phyloP scores from a whole-genome alignment of 2,888 invertebrate genomes.

The Chloromyia formosa region DNA sequence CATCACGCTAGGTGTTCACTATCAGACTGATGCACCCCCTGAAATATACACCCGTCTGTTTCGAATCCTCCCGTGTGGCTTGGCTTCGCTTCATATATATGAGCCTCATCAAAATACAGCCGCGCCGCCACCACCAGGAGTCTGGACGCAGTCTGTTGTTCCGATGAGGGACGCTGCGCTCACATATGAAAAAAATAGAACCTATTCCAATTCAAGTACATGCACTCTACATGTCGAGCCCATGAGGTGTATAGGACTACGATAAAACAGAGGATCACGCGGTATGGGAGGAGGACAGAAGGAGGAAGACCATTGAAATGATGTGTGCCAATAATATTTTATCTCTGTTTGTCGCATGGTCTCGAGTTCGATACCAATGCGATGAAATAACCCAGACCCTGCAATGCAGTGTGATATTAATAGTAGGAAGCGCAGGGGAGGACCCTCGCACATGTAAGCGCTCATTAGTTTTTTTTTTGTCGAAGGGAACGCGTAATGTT shows the following conservation, averaged over 20 bases:
- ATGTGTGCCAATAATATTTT: conserved; percentile 23
- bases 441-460: background rate
- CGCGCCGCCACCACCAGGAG: conserved; percentile 6
- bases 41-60: background rate
- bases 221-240: no score
- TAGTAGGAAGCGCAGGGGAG: conserved; percentile 22
- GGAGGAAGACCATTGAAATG: background rate
- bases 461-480: background rate
- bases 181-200: no score
- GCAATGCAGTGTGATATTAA: conserved; percentile 2
- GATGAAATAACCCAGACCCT: background rate
- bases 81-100: background rate
- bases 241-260: background rate
- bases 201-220: background rate
- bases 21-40: background rate
- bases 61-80: conserved; percentile 18
- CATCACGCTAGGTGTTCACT: conserved; percentile 4
- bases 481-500: background rate
- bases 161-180: conserved; percentile 14
- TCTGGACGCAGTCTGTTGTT: conserved; percentile 15
- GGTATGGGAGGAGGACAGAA: background rate
- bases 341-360: conserved; percentile 15
- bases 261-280: background rate
- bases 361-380: background rate
- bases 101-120: background rate